Conservation (phyloP, 1,140 invertebrate species). For the Anastrepha ludens region DNA sequence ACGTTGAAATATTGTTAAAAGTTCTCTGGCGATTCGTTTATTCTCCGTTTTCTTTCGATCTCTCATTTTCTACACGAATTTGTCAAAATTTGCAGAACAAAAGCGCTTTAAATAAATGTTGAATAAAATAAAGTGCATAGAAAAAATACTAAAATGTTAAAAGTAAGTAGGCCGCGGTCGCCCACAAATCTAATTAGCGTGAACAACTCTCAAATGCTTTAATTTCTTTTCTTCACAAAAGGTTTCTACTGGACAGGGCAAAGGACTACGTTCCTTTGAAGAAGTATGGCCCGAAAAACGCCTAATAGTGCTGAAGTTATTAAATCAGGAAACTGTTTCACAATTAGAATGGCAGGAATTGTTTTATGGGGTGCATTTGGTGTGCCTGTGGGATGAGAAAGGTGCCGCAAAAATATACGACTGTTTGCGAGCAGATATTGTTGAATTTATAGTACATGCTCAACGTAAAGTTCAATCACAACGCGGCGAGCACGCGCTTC, state of each 20-base stretch:
- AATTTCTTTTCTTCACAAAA: not conserved
- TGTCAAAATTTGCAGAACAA: conserved; percentile 38
- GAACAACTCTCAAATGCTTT: not conserved
- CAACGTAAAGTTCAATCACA: conserved; percentile 92
- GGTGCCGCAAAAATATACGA: conserved; percentile 91
- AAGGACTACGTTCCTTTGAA: conserved; percentile 81
- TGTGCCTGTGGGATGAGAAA: conserved; percentile 97
- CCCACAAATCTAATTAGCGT: not conserved
- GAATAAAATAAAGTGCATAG: conserved; percentile 14
- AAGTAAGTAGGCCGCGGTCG: conserved; percentile 25
- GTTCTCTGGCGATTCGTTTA: not conserved
- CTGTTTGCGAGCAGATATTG: conserved; percentile 93
- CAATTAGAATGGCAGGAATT: conserved; percentile 97
- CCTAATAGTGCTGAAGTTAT: conserved; percentile 89
- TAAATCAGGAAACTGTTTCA: conserved; percentile 95
- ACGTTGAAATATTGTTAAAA: too few species aligned
- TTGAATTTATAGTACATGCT: conserved; percentile 95
- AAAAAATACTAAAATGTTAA: conserved; percentile 63
- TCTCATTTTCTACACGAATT: conserved; percentile 24
- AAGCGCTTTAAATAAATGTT: conserved; percentile 29
- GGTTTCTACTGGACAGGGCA: conserved; percentile 62
- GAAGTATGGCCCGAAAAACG: conserved; percentile 97
- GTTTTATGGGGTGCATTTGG: conserved; percentile 95
- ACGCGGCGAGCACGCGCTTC: conserved; percentile 93
- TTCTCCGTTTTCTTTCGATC: not conserved